These are phyloP conservation scores for Aphyosemion australe DNA, from an alignment of 2,113 vertebrate genomes.

Conservation along the genomic window DNA sequence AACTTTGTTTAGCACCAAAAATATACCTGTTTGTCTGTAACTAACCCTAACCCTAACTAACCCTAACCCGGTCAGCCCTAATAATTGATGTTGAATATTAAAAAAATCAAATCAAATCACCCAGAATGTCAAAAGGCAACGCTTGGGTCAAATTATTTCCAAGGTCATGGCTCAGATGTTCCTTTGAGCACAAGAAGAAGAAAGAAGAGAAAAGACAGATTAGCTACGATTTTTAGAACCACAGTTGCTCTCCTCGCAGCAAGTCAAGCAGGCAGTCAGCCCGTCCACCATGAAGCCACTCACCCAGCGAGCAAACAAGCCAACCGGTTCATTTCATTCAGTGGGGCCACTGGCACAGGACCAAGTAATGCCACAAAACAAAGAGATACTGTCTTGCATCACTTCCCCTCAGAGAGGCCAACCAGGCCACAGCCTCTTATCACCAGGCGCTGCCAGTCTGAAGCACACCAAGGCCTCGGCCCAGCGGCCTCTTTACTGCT, in stretches of 20 bases:
- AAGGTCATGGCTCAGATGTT: constrained; percentile 35
- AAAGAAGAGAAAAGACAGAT: constrained; percentile 64
- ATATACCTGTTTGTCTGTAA: too few species aligned
- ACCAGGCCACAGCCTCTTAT: constrained; percentile 75
- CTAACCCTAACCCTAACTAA: too few species aligned
- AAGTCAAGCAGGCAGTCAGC: constrained; percentile 67
- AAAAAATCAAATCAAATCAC: background rate
- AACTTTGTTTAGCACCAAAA: too few species aligned
- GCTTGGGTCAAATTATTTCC: constrained; percentile 22
- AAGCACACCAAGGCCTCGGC: constrained; percentile 57
- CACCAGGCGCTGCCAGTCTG: constrained; percentile 74
- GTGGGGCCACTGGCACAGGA: constrained; percentile 73
- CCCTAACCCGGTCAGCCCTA: too few species aligned
- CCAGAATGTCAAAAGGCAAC: constrained; percentile 18
- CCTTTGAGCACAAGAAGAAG: constrained; percentile 39
- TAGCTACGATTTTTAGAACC: constrained; percentile 60
- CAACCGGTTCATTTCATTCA: constrained; percentile 74
- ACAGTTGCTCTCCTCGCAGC: constrained; percentile 60
- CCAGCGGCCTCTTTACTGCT: constrained; percentile 48
- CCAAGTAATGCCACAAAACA: constrained; percentile 79
- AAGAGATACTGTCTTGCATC: constrained; percentile 84
- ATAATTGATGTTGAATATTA: too few species aligned
- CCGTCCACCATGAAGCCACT: constrained; percentile 64
- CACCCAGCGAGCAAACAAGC: constrained; percentile 70
- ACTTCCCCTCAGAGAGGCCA: constrained; percentile 73